Conservation (phyloP, 2,113 vertebrate species). For the Pterocles orientalis region DNA sequence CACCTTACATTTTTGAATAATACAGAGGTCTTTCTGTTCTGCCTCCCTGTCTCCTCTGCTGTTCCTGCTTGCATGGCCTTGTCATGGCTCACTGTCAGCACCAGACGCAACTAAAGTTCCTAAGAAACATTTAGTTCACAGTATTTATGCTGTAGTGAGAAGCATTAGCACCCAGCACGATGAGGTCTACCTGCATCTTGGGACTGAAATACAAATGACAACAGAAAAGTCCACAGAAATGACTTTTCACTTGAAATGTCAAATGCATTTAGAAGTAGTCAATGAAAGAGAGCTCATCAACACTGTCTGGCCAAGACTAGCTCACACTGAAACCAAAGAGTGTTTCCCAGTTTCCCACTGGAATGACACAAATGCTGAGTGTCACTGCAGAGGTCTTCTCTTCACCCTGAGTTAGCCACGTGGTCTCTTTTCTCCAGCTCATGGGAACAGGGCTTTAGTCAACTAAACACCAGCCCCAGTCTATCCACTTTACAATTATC, state of each 20-base stretch:
- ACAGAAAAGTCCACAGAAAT: not conserved
- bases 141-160: not conserved
- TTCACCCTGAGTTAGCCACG: not conserved
- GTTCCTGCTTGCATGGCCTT: not conserved
- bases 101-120: not conserved
- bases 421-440: not conserved
- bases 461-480: not conserved
- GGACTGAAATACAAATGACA: not conserved
- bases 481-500: not conserved
- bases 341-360: not conserved
- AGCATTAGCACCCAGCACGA: not conserved
- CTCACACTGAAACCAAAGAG: not conserved
- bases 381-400: not conserved
- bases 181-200: not conserved
- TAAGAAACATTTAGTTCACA: not conserved
- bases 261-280: not conserved
- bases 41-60: not conserved
- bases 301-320: not conserved
- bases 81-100: not conserved
- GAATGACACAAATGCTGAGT: not conserved
- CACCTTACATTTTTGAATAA: not conserved
- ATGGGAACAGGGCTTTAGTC: not conserved
- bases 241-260: not conserved
- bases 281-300: not conserved
- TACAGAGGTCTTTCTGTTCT: not conserved